A percentile compares a stretch with the other conserved stretches of the same genome.
These are phyloP conservation scores for Thripadectes ignobilis DNA, from an alignment of 2,797 vertebrate species.

Conservation along the genomic window DNA sequence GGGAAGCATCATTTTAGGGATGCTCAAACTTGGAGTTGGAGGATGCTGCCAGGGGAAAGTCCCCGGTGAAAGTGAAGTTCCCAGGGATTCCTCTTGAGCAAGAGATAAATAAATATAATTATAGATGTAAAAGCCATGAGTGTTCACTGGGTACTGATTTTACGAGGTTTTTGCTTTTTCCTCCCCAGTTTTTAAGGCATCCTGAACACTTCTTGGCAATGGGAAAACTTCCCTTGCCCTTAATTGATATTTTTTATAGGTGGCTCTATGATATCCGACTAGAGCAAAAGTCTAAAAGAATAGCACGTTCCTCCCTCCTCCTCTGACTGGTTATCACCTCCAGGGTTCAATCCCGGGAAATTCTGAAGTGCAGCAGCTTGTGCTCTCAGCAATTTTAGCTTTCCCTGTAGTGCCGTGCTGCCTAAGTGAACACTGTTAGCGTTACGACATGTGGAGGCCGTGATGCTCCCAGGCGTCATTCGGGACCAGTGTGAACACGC, in stretches of 20 bases:
- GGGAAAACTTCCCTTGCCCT: not conserved
- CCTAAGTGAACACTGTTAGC: not conserved
- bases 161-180: not conserved
- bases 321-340: not conserved
- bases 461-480: accelerated
- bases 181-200: not conserved
- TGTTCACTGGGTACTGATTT: not conserved
- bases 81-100: conserved; percentile 10
- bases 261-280: not conserved
- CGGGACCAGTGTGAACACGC: not conserved
- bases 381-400: not conserved
- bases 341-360: not conserved
- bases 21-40: not conserved
- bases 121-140: accelerated
- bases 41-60: accelerated
- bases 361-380: not conserved
- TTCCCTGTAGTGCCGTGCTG: not conserved
- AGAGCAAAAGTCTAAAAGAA: not conserved
- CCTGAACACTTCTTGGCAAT: not conserved
- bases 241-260: not conserved
- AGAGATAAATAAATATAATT: not conserved
- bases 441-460: not conserved
- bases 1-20: not conserved
- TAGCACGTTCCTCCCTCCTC: not conserved
- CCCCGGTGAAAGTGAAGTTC: accelerated